A percentile compares a stretch with the other conserved stretches of the same genome.
phyloP scores from a whole-genome alignment of 1,140 invertebrate genomes.

The Elymnias hypermnestra region DNA sequence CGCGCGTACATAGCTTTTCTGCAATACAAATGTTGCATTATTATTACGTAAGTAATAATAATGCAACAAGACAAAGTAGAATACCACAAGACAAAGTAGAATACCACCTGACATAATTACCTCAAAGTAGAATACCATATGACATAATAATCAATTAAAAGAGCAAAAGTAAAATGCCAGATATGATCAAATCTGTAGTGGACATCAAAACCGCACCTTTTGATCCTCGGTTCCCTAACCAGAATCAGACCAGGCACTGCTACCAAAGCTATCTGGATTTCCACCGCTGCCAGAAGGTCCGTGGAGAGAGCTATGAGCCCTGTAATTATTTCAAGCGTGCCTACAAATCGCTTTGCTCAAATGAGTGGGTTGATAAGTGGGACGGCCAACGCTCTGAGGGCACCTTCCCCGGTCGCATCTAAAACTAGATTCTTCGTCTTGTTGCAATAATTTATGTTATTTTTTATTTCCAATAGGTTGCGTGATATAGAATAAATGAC shows the following conservation, averaged over 20 bases:
- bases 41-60: no score
- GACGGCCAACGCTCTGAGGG: slow-evolving; percentile 88
- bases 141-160: no score
- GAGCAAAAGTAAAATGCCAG: slow-evolving; percentile 77
- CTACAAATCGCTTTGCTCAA: slow-evolving; percentile 92
- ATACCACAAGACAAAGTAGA: no score
- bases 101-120: no score
- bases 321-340: slow-evolving; percentile 96
- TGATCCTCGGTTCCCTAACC: slow-evolving; percentile 93
- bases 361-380: slow-evolving; percentile 95
- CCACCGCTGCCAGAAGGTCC: slow-evolving; percentile 93
- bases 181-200: slow-evolving; percentile 72
- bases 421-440: slow-evolving; percentile 29
- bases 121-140: no score
- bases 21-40: no score
- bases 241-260: slow-evolving; percentile 92
- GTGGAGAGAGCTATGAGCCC: slow-evolving; percentile 91
- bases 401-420: slow-evolving; percentile 87
- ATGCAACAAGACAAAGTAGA: no score
- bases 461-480: slow-evolving; percentile 44
- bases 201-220: slow-evolving; percentile 89
- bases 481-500: slow-evolving; percentile 54
- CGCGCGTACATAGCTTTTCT: no score
- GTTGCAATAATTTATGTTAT: slow-evolving; percentile 34
- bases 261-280: slow-evolving; percentile 95